These are phyloP conservation scores for Morpho helenor DNA, from an alignment of 2,888 invertebrate genomes.

Conservation along the genomic window DNA sequence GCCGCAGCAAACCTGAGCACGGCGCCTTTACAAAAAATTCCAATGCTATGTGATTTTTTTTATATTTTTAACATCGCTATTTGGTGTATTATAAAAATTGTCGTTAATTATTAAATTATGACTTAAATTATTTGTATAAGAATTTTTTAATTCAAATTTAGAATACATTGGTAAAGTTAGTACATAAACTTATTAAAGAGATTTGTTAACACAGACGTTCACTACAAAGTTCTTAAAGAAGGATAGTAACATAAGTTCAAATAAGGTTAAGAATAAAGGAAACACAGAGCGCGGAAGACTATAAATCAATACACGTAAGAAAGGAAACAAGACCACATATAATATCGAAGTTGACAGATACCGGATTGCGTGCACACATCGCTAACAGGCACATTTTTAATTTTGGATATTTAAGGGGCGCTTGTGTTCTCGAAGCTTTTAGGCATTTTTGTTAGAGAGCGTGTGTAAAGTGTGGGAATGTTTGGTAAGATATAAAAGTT, in stretches of 20 bases:
- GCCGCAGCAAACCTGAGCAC: slow-evolving; percentile 72
- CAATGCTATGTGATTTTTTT: slow-evolving; percentile 38
- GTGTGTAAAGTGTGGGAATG: slow-evolving; percentile 60
- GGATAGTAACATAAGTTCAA: slow-evolving; percentile 33
- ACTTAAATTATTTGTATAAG: no score
- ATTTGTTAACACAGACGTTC: background rate
- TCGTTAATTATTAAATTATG: slow-evolving; percentile 36
- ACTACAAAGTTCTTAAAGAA: no score
- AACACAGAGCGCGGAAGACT: slow-evolving; percentile 56
- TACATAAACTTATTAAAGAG: background rate
- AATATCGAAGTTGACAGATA: slow-evolving; percentile 73
- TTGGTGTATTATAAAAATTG: slow-evolving; percentile 40
- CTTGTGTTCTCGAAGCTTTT: slow-evolving; percentile 54
- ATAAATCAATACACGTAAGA: slow-evolving; percentile 51
- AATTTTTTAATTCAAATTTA: no score
- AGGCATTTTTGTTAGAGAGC: slow-evolving; percentile 36
- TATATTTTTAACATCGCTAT: slow-evolving; percentile 19
- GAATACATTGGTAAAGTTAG: background rate
- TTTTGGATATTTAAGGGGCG: slow-evolving; percentile 42
- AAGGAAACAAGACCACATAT: slow-evolving; percentile 73
- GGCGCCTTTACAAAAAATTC: slow-evolving; percentile 60
- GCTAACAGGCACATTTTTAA: slow-evolving; percentile 70
- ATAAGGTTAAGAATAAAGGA: slow-evolving; percentile 52
- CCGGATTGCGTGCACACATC: slow-evolving; percentile 74
- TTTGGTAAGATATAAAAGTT: slow-evolving; percentile 55